Evolutionary conservation across 2,888 invertebrate genomes (phyloP).

Genomic region (Ceramica pisi): DNA sequence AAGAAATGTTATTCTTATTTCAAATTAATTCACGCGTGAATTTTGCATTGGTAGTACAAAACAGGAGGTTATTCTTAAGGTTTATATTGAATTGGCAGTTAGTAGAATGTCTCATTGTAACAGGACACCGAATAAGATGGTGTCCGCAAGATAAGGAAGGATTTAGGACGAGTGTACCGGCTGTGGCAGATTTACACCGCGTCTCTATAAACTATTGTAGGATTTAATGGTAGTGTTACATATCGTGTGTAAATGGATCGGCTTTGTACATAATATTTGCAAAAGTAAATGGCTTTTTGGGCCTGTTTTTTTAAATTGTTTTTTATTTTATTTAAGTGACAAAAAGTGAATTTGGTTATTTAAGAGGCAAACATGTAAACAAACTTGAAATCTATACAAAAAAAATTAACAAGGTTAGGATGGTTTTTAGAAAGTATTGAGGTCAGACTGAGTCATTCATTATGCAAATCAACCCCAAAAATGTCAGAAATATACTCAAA

Average conservation of each 20-base stretch:
- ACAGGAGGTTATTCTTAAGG: constrained; percentile 70
- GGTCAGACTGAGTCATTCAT: too few species aligned
- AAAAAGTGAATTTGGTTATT: too few species aligned
- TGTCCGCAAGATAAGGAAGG: constrained; percentile 82
- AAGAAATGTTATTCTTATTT: constrained; percentile 70
- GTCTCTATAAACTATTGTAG: constrained; percentile 72
- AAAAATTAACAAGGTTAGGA: too few species aligned
- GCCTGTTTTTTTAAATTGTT: too few species aligned
- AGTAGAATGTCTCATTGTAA: constrained; percentile 80
- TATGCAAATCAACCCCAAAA: too few species aligned
- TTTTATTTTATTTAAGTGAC: too few species aligned
- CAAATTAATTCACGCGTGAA: constrained; percentile 85
- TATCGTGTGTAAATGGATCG: constrained; percentile 29
- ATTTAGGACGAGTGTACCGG: constrained; percentile 76
- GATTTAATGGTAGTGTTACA: constrained; percentile 67
- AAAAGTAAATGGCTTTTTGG: not conserved
- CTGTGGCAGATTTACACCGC: constrained; percentile 73
- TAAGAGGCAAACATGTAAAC: too few species aligned
- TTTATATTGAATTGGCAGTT: constrained; percentile 77
- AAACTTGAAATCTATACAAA: too few species aligned
- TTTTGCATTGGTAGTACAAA: constrained; percentile 77
- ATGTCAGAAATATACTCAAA: not conserved
- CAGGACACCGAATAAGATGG: constrained; percentile 82
- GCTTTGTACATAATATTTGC: constrained; percentile 26
- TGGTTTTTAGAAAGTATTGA: too few species aligned